Percentiles rank a stretch among this genome's conserved stretches.
Conservation (phyloP, 2,113 vertebrate genomes). For the Clarias magur region DNA sequence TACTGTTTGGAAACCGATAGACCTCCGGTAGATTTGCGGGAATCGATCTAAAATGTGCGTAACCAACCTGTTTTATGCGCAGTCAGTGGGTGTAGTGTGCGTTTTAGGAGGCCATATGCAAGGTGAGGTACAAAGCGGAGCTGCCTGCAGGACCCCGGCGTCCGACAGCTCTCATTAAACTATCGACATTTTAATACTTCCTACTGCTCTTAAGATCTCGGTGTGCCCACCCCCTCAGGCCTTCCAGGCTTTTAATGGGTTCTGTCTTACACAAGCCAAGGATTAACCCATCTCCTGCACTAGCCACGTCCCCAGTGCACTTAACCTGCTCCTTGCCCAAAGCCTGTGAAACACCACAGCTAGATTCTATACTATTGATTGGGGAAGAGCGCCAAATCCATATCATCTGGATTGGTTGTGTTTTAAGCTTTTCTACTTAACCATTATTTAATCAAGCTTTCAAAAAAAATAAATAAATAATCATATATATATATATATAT, state of each 20-base stretch:
- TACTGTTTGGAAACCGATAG: not conserved
- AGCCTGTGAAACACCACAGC: conserved; percentile 27
- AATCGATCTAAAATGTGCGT: conserved; percentile 7
- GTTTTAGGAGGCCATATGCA: conserved; percentile 5
- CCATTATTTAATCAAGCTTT: conserved; percentile 16
- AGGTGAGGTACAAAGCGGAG: conserved; percentile 20
- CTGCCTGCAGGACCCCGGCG: conserved; percentile 7
- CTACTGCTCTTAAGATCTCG: conserved; percentile 53
- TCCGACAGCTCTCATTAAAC: conserved; percentile 52
- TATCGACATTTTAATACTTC: conserved; percentile 53
- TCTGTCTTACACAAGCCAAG: conserved; percentile 41
- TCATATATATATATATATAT: not conserved
- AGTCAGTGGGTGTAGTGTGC: conserved; percentile 6
- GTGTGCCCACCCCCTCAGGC: conserved; percentile 34
- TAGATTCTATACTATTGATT: conserved; percentile 38
- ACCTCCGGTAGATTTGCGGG: not conserved
- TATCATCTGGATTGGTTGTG: conserved; percentile 19
- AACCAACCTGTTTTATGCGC: conserved; percentile 28
- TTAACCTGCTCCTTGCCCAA: conserved; percentile 45
- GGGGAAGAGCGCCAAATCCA: conserved; percentile 24
- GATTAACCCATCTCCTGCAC: conserved; percentile 47
- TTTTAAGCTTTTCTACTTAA: not conserved
- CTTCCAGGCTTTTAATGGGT: conserved; percentile 48
- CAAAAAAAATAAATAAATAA: too few relatives aligned
- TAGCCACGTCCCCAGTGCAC: conserved; percentile 26